Evolutionary conservation across 1,140 invertebrate genomes (phyloP).

Genomic region (Coelopa frigida): DNA sequence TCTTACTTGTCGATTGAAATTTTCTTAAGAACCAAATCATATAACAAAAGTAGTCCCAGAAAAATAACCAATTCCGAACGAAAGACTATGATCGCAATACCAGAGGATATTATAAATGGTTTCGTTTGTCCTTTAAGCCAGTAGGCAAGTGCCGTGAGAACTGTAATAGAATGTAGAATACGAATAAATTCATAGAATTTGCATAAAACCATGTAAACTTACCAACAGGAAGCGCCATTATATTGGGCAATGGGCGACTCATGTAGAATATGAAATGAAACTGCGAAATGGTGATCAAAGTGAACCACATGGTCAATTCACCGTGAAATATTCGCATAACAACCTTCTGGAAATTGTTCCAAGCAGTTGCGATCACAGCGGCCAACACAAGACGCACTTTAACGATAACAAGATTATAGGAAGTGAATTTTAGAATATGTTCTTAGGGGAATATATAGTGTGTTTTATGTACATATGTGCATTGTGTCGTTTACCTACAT

Average conservation of each 20-base stretch:
- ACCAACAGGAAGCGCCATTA: slow-evolving; percentile 89
- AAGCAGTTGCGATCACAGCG: slow-evolving; percentile 63
- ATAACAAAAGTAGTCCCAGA: slow-evolving; percentile 77
- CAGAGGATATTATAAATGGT: slow-evolving; percentile 76
- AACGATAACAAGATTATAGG: slow-evolving; percentile 36
- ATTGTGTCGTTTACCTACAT: slow-evolving; percentile 64
- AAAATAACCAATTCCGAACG: slow-evolving; percentile 82
- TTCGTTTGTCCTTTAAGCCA: slow-evolving; percentile 75
- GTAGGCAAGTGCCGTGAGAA: slow-evolving; percentile 73
- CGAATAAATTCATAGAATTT: neutral
- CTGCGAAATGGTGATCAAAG: slow-evolving; percentile 79
- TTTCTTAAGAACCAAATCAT: slow-evolving; percentile 62
- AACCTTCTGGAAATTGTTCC: slow-evolving; percentile 64
- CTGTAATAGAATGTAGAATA: slow-evolving; percentile 58
- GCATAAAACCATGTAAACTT: slow-evolving; percentile 42
- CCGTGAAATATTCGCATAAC: slow-evolving; percentile 70
- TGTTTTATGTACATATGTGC: neutral
- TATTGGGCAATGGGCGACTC: slow-evolving; percentile 91
- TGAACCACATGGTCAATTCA: slow-evolving; percentile 72
- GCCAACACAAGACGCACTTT: slow-evolving; percentile 78
- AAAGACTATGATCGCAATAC: slow-evolving; percentile 83
- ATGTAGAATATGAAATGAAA: slow-evolving; percentile 98
- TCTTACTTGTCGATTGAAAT: slow-evolving; percentile 50
- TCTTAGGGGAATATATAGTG: neutral
- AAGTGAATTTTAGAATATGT: neutral